Evolutionary conservation across 2,888 invertebrate species (phyloP), one percentile per base, ranked within the genome.

Genomic region (Tachina grossa): DNA sequence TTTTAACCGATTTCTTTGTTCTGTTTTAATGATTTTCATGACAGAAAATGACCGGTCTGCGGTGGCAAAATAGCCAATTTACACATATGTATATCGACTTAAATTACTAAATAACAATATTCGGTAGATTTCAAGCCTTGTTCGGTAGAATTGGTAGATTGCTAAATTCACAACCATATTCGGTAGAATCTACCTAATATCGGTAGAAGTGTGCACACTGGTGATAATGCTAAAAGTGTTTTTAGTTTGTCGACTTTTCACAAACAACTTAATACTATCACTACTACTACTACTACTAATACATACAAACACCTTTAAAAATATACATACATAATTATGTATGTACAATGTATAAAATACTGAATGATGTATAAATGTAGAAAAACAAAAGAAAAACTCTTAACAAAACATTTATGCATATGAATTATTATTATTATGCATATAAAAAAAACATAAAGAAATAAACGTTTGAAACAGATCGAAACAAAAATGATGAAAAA

Each of bases 351-450:
- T 74, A 19, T 76, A 14, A 77, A 72, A 75, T 76, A 79, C 82
- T 51, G 71, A 82, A 79, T 71, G n/a, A 76, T 85, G 59, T 83
- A 83, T 57, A 68, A 75, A 66, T 66, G 59, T 39, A 55, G 68
- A 39, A 74, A 53, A 84, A 61, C 51, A 65, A 79, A 76, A 75
- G 49, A 75, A 31, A 31, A 31, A 57, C n/a, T 57, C 16, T 49
- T 57, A 66, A 66, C 9, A 57, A 74, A 61, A 63, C 63, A 66
- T 75, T 76, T 61, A 66, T 51, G 72, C 68, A 49, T 74, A 80
- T 55, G 19, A n/a, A n/a, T n/a, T n/a, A n/a, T n/a, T n/a, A n/a
- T n/a, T n/a, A n/a, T n/a, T n/a, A n/a, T n/a, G n/a, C n/a, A n/a
- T n/a, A 57, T 61, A 16, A 63, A 49, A 49, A n/a, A 83, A 75